These are phyloP conservation scores for Argentina silus DNA, from an alignment of 2,797 vertebrate species.

Conservation along the genomic window DNA sequence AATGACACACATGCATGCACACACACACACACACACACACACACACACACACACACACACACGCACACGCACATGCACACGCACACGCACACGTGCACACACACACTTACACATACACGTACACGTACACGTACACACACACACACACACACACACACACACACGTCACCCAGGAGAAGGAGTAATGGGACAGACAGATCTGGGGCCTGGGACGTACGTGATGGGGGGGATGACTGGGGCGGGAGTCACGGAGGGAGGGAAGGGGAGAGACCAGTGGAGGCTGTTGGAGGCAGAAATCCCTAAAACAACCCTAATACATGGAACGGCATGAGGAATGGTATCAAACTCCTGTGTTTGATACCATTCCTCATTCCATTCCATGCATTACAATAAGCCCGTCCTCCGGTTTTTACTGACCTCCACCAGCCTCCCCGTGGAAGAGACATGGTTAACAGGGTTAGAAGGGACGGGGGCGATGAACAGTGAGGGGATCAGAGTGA, in stretches of 20 bases:
- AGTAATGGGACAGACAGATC: conserved; percentile 72
- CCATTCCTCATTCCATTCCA: too few species aligned
- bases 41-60: conserved; percentile 9
- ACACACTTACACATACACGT: conserved; percentile 18
- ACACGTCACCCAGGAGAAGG: conserved; percentile 50
- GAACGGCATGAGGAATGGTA: too few species aligned
- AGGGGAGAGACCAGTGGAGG: conserved; percentile 35
- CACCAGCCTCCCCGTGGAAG: neutral
- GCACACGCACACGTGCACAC: conserved; percentile 9
- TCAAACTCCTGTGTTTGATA: too few species aligned
- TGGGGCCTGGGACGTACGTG: conserved; percentile 63
- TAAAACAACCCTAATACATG: too few species aligned
- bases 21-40: conserved; percentile 27
- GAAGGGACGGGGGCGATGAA: neutral
- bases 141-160: neutral
- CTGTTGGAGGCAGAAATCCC: too few species aligned
- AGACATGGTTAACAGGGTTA: neutral
- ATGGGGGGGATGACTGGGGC: conserved; percentile 45
- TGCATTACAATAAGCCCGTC: neutral
- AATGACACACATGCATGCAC: conserved; percentile 50
- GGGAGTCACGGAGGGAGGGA: conserved; percentile 35
- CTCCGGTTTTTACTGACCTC: neutral
- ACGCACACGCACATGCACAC: neutral
- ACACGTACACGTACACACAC: conserved; percentile 18
- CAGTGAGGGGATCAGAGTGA: neutral